A percentile compares a stretch with the other conserved stretches of the same genome.
Evolutionary conservation across 1,140 invertebrate genomes (phyloP).

Genomic region (Drosophila quadrilineata): DNA sequence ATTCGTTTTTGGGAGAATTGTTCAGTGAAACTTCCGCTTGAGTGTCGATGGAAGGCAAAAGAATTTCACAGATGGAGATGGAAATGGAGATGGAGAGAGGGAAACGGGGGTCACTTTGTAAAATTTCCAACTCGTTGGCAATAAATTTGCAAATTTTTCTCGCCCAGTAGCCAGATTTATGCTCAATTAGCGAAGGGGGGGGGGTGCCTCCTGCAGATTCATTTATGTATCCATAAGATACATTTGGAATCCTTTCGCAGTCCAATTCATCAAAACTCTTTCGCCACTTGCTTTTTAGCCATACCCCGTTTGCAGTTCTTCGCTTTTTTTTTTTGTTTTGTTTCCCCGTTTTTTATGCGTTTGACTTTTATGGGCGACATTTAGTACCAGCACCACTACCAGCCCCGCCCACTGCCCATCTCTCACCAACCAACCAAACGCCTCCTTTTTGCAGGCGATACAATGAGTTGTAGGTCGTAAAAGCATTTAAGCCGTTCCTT

Average conservation of each 20-base stretch:
- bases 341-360: constrained; percentile 51
- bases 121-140: too few relatives aligned
- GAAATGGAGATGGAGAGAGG: constrained; percentile 24
- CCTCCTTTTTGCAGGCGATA: not conserved
- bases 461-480: constrained; percentile 50
- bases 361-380: constrained; percentile 63
- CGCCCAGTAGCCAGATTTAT: constrained; percentile 60
- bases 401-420: not conserved
- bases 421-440: not conserved
- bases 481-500: constrained; percentile 65
- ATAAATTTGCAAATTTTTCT: constrained; percentile 64
- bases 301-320: too few relatives aligned
- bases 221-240: not conserved
- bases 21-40: constrained; percentile 71
- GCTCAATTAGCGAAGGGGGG: constrained; percentile 59
- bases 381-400: constrained; percentile 35
- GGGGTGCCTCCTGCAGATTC: not conserved
- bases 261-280: constrained; percentile 72
- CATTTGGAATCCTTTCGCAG: constrained; percentile 52
- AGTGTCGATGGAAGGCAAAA: constrained; percentile 71
- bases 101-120: too few relatives aligned
- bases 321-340: too few relatives aligned
- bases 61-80: constrained; percentile 58
- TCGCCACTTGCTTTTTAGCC: constrained; percentile 48
- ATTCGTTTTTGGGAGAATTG: constrained; percentile 15